phyloP scores from a whole-genome alignment of 2,888 invertebrate genomes.

The Harpalus rufipes region DNA sequence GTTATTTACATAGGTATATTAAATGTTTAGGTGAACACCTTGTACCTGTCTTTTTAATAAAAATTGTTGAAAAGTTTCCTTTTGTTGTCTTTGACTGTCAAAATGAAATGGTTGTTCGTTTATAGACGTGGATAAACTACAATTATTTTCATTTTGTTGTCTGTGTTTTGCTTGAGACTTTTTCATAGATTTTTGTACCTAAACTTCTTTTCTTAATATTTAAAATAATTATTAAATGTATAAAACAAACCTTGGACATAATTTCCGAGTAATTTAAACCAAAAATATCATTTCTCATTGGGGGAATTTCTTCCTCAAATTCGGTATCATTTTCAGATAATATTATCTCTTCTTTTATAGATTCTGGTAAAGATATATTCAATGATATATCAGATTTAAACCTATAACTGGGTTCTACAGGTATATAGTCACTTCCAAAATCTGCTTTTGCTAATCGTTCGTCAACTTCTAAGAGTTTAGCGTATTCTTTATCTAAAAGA shows the following conservation, averaged over 20 bases:
- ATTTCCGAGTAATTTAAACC: conserved; percentile 85
- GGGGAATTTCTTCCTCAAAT: conserved; percentile 76
- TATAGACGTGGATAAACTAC: conserved; percentile 67
- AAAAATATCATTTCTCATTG: conserved; percentile 86
- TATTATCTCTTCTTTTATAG: conserved; percentile 69
- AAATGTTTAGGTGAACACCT: neutral
- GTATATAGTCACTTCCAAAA: conserved; percentile 83
- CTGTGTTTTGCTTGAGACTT: conserved; percentile 73
- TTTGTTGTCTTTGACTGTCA: conserved; percentile 74
- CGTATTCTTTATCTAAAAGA: conserved; percentile 80
- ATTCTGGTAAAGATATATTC: conserved; percentile 72
- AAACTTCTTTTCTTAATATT: conserved; percentile 48
- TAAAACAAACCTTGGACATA: conserved; percentile 75
- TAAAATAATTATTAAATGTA: neutral
- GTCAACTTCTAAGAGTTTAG: conserved; percentile 81
- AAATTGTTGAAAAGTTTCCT: conserved; percentile 80
- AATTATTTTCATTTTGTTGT: conserved; percentile 68
- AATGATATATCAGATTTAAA: conserved; percentile 76
- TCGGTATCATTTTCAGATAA: conserved; percentile 70
- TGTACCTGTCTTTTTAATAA: conserved; percentile 78
- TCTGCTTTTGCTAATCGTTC: conserved; percentile 81
- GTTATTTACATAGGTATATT: conserved; percentile 32
- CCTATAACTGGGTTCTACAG: conserved; percentile 75
- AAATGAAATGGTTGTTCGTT: conserved; percentile 72
- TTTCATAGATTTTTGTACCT: conserved; percentile 74